phyloP scores from a whole-genome alignment of 2,797 vertebrate species.

The Anas bernieri region DNA sequence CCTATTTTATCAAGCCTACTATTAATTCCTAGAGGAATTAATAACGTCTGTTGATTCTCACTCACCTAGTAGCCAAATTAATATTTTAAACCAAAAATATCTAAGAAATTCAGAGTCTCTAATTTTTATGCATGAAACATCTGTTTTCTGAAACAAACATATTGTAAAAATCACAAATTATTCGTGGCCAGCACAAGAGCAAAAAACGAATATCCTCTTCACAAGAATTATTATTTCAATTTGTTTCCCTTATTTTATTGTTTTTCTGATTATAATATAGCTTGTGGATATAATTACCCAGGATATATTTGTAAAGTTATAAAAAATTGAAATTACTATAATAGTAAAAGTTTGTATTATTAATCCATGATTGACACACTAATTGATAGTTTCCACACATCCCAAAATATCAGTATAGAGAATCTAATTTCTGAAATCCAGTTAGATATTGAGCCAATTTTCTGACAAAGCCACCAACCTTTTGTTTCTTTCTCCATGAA shows the following conservation, averaged over 20 bases:
- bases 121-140: not conserved
- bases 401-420: constrained; percentile 15
- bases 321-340: constrained; percentile 36
- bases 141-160: constrained; percentile 11
- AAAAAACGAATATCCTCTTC: not conserved
- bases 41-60: not conserved
- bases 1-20: not conserved
- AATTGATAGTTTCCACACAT: constrained; percentile 17
- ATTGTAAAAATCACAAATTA: not conserved
- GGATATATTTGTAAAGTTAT: constrained; percentile 50
- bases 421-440: constrained; percentile 23
- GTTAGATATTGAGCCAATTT: constrained; percentile 1
- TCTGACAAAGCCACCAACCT: not conserved
- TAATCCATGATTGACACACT: constrained; percentile 42
- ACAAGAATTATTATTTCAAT: constrained; percentile 5
- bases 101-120: not conserved
- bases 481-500: not conserved
- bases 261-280: constrained; percentile 26
- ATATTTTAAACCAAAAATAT: not conserved
- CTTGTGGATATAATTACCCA: constrained; percentile 46
- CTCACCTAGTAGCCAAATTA: not conserved
- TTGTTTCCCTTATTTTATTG: not conserved
- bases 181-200: not conserved
- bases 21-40: not conserved
- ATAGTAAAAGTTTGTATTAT: constrained; percentile 39